Percentiles rank a stretch among this genome's conserved stretches.
Evolutionary conservation across 2,113 vertebrate species (phyloP).

Genomic region (Semnornis frantzii): DNA sequence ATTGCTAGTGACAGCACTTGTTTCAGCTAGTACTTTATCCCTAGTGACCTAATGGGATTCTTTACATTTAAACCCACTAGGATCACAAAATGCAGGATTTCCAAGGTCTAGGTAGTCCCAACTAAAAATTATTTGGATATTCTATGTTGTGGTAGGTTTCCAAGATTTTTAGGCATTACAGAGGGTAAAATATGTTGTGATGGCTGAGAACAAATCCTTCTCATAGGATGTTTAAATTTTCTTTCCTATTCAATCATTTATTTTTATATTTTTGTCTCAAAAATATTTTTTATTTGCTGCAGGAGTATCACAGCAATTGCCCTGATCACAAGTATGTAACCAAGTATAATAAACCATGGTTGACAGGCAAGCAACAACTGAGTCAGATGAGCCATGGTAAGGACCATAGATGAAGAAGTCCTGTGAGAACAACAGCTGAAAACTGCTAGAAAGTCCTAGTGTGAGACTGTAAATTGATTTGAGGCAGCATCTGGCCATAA

Average conservation of each 20-base stretch:
- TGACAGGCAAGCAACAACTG: background rate
- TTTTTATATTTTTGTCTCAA: background rate
- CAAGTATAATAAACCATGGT: background rate
- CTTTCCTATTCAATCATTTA: background rate
- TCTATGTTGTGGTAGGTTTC: background rate
- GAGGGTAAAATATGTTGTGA: background rate
- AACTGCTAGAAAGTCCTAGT: background rate
- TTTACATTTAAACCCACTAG: background rate
- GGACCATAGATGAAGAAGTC: background rate
- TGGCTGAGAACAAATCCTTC: background rate
- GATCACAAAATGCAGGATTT: background rate
- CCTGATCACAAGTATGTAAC: background rate
- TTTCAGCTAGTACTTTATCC: background rate
- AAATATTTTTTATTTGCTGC: background rate
- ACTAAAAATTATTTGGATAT: background rate
- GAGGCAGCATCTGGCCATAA: background rate
- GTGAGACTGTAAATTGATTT: fast-evolving
- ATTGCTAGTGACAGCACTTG: background rate
- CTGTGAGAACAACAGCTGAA: background rate
- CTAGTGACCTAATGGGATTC: background rate
- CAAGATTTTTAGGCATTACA: background rate
- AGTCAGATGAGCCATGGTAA: background rate
- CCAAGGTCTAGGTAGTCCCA: background rate
- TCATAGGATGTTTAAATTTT: background rate
- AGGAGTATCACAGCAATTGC: background rate